Evolutionary conservation across 2,797 vertebrate genomes (phyloP), one percentile per base, ranked within the genome.

Genomic region (Percopsis omiscomaycus): DNA sequence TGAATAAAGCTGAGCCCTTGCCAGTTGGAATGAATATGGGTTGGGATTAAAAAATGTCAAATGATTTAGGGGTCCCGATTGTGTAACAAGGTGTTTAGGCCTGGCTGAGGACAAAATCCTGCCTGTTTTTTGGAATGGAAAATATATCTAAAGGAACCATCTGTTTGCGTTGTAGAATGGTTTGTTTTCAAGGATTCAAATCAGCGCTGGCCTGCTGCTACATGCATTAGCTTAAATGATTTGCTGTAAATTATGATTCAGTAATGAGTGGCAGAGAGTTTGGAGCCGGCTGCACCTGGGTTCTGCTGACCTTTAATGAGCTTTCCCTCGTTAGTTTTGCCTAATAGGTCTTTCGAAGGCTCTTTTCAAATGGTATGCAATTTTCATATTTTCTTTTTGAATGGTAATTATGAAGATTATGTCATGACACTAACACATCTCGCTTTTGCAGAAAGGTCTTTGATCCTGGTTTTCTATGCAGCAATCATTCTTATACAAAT

Each of bases 281-380:
- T 22, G 16, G 28, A 69, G 29, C 46, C 44, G 13, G 37, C 37
- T 80, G 74, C 84, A 88, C 84, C 84, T 89, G 85, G 74, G 77
- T 60, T 66, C 69, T 69, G 69, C 46, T 79, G 68, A 81, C 77
- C 69, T 68, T 74, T 44, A 58, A 63, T 16, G 64, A 59, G 57
- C 66, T 52, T 62, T 64, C 15, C 53, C 58, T 75, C 71, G 50
- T 77, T 80, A 64, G 52, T 68, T 76, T 75, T 69, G 61, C 66
- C 66, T 78, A 78, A 83, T 66, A 65, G 59, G 59, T 74, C 52
- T 74, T 81, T 84, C 57, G 44, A 77, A 78, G 59, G 61, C 73
- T 69, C 65, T 49, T 78, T 67, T 77, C 64, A 67, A 44, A 1
- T 73, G 57, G 65, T 74, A 51, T 60, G 68, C 50, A 56, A 59